Conservation (phyloP, 2,113 vertebrate genomes). For the Sander vitreus region DNA sequence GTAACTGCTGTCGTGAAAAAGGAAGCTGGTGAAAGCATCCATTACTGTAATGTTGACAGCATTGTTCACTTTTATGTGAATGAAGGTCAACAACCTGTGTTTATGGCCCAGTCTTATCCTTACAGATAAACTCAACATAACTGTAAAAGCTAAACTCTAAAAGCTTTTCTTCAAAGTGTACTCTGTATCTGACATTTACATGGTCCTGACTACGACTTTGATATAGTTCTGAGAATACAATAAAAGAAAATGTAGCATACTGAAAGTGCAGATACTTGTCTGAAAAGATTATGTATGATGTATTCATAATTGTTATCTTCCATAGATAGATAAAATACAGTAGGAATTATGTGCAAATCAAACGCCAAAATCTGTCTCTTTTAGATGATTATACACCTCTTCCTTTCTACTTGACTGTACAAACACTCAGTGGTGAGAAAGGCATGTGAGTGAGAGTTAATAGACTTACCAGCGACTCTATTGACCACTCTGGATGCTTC, state of each 20-base stretch:
- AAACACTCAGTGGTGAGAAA: neutral
- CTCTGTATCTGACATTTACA: conserved; percentile 8
- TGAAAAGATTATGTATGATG: neutral
- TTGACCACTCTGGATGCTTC: conserved; percentile 59
- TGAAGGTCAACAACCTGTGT: conserved; percentile 34
- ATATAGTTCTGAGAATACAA: neutral
- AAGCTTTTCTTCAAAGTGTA: conserved; percentile 6
- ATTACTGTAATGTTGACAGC: neutral
- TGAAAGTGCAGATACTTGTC: neutral
- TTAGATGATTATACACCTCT: neutral
- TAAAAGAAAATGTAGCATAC: neutral
- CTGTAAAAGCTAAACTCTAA: neutral
- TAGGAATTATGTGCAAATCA: neutral
- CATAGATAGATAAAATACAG: neutral
- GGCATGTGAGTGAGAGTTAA: neutral
- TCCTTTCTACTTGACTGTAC: neutral
- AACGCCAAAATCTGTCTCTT: neutral
- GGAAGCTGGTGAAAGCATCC: neutral
- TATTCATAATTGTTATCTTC: neutral
- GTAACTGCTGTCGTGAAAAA: neutral
- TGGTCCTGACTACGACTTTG: conserved; percentile 16
- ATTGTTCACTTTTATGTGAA: neutral
- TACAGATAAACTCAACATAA: conserved; percentile 35
- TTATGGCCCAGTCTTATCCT: conserved; percentile 50
- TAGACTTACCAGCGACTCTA: conserved; percentile 70